Evolutionary conservation across 2,113 vertebrate genomes (phyloP), one percentile per base, ranked within the genome.

Genomic region (Campylomormyrus tamandua): DNA sequence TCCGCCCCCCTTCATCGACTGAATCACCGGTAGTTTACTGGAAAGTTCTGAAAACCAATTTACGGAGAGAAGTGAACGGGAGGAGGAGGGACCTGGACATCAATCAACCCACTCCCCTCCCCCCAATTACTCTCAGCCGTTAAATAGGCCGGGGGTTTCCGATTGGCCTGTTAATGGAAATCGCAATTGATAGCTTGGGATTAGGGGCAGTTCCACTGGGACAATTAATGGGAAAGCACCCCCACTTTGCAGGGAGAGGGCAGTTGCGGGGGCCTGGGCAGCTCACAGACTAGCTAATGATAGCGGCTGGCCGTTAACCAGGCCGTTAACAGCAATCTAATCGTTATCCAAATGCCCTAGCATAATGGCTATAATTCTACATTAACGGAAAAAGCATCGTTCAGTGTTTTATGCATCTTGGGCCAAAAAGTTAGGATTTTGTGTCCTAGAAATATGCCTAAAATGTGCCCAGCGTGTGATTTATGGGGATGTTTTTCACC

Each of bases 91-190:
- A 87, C 5, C 8, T 52, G 48, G 24, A 87, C 13, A 87, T 87
- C 13, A 53, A 52, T 52, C n/a, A 52, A 52, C 9, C 45, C 2
- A 10, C 11, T 2, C 13, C 46, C n/a, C 21, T 13, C 66, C 31
- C 11, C 66, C n/a, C 53, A 21, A 58, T 24, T 62, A 2, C 91
- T 93, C 8, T 93, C 94, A 62, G 24, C 24, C 56, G 2, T 62
- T 62, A 62, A 62, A 62, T 62, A 70, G n/a, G 62, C 62, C 1
- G 10, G 62, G 62, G 62, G n/a, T 31, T 70, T 70, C 62, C 27
- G 62, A 70, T 70, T 70, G 62, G 62, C 10, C n/a, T 31, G n/a
- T 70, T 70, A 70, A 70, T 70, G 62, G n/a, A 70, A 70, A 70
- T 70, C 62, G 10, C n/a, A 70, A 70, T 70, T 70, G 62, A 70